Conservation (phyloP, 1,140 invertebrate genomes). For the Lordiphosa collinella region DNA sequence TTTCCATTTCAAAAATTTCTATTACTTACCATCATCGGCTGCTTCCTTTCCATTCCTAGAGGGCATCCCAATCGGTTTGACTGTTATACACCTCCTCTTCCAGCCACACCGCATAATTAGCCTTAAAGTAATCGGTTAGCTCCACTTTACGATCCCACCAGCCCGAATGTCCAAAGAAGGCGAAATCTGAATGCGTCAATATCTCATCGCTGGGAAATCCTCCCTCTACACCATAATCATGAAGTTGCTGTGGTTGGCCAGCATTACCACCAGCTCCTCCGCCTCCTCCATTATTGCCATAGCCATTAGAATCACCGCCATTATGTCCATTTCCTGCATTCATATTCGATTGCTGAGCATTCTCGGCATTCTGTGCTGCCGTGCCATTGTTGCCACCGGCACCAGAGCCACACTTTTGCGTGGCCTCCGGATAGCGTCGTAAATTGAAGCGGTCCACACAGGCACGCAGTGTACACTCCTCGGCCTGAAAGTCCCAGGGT, state of each 20-base stretch:
- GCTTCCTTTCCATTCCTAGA: constrained; percentile 28
- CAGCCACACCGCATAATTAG: constrained; percentile 97
- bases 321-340: constrained; percentile 56
- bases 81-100: constrained; percentile 97
- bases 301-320: constrained; percentile 46
- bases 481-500: constrained; percentile 99
- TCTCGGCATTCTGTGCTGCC: constrained; percentile 63
- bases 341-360: constrained; percentile 64
- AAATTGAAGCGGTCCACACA: constrained; percentile 98
- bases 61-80: constrained; percentile 87
- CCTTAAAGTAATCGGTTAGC: constrained; percentile 96
- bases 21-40: too few relatives aligned
- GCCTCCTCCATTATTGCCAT: constrained; percentile 42
- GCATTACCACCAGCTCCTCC: constrained; percentile 27
- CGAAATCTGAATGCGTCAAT: constrained; percentile 74
- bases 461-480: constrained; percentile 95
- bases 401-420: constrained; percentile 76
- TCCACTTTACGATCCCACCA: constrained; percentile 84
- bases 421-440: constrained; percentile 86
- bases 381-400: constrained; percentile 54
- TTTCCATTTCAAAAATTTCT: too few relatives aligned
- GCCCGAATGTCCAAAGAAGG: constrained; percentile 74
- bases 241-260: constrained; percentile 62
- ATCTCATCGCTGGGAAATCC: constrained; percentile 78
- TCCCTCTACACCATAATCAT: constrained; percentile 73